Evolutionary conservation across 2,797 vertebrate species (phyloP), one percentile per base, ranked within the genome.

Genomic region (Sebastes elongatus): DNA sequence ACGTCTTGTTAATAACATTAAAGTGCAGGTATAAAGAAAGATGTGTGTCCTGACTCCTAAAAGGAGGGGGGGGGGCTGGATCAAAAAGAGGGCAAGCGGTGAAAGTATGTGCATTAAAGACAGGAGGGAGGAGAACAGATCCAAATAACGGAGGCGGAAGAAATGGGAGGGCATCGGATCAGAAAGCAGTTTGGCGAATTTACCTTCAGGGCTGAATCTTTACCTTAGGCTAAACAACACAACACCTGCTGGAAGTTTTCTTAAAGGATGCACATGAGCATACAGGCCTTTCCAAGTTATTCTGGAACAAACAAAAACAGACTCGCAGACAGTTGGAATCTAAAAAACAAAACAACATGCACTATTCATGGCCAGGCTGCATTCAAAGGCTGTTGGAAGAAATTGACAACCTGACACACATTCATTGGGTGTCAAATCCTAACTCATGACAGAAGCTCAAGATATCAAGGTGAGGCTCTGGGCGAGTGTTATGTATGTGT

Each of bases 351-450:
- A 95, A 94, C 91, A 95, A 93, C 94, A 96, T 96, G 83, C 93
- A 96, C 93, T 95, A 96, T 96, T 96, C 94, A 96, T 95, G 93
- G 91, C 90, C 90, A 88, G 90, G 66, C 91, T 90, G 89, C 87
- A 90, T 90, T 95, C 92, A 93, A 93, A 95, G 90, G 81, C 89
- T 84, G 84, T 86, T 89, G 86, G 88, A 89, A 86, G 88, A 91
- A 94, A 93, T 90, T 95, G 95, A 96, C 94, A 96, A 93, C 73
- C 90, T 94, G 94, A 95, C 94, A 94, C 89, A 92, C 88, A 93
- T 94, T 93, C 93, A 90, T 90, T 94, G 93, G 46, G 90, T 96
- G 96, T 97, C 95, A 96, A 96, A 94, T 91, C 94, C 87, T 89
- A 92, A 91, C 93, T 94, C 92, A 83, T 90, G 92, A 96, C 94